Percentiles rank a stretch among this genome's conserved stretches.
These are phyloP conservation scores for Aphaenogaster floridana DNA, from an alignment of 1,140 invertebrate genomes.

Conservation along the genomic window DNA sequence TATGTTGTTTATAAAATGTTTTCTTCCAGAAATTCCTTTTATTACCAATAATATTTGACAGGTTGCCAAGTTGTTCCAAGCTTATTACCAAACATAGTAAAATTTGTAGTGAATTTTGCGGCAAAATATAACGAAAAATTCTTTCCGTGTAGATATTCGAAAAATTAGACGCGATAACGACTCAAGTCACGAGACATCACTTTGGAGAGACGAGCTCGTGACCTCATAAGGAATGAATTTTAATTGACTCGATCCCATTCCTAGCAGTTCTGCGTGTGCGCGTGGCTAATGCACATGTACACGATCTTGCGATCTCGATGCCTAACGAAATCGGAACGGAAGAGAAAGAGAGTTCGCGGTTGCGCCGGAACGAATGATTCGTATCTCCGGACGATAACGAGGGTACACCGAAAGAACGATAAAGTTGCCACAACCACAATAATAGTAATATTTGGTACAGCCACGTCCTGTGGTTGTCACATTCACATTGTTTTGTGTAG, in stretches of 20 bases:
- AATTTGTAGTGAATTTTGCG: too few species aligned
- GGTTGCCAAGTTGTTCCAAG: too few species aligned
- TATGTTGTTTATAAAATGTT: too few species aligned
- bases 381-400: background rate
- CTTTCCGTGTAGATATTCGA: background rate
- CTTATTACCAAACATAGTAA: too few species aligned
- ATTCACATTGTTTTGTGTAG: too few species aligned
- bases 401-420: background rate
- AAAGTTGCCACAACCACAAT: too few species aligned
- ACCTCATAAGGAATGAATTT: background rate
- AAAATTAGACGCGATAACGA: background rate
- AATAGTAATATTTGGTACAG: too few species aligned
- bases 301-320: background rate
- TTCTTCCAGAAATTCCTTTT: too few species aligned
- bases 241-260: constrained; percentile 23
- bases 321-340: constrained; percentile 19
- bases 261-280: background rate
- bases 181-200: background rate
- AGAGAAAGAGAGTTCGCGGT: constrained; percentile 29
- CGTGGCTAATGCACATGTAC: background rate
- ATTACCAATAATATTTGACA: too few species aligned
- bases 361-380: too few species aligned
- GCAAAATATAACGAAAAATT: too few species aligned
- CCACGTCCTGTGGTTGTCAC: too few species aligned
- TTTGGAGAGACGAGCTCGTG: background rate